phyloP scores from a whole-genome alignment of 2,888 invertebrate species.

The Antheraea yamamai region DNA sequence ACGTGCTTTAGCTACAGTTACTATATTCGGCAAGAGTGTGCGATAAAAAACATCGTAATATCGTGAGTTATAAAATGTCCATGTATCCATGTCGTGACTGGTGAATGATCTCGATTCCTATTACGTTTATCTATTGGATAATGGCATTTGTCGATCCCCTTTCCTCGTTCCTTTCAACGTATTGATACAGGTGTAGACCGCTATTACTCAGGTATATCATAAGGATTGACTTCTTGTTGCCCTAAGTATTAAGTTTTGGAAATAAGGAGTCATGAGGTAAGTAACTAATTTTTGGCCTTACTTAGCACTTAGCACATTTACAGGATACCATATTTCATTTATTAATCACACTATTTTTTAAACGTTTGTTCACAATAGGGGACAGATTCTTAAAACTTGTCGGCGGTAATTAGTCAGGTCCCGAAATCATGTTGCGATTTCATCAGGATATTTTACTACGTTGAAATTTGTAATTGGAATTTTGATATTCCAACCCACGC shows the following conservation, averaged over 20 bases:
- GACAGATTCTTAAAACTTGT: too few relatives aligned
- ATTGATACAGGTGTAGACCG: slow-evolving; percentile 16
- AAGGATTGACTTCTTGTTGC: not conserved
- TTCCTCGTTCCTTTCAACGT: slow-evolving; percentile 13
- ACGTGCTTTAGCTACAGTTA: too few relatives aligned
- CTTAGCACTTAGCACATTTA: not conserved
- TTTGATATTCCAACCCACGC: too few relatives aligned
- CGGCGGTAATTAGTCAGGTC: too few relatives aligned
- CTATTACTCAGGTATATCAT: slow-evolving; percentile 2
- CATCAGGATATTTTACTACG: too few relatives aligned
- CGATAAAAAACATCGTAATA: not conserved
- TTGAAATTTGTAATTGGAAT: too few relatives aligned
- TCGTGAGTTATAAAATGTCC: slow-evolving; percentile 16
- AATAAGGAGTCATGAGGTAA: not conserved
- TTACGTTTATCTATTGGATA: slow-evolving; percentile 25
- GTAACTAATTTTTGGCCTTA: not conserved
- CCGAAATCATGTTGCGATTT: too few relatives aligned
- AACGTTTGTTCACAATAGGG: too few relatives aligned
- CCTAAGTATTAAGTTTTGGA: not conserved
- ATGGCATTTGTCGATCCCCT: slow-evolving; percentile 21
- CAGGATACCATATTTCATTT: not conserved
- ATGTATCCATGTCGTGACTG: slow-evolving; percentile 19
- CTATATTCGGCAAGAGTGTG: not conserved
- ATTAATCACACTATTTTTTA: too few relatives aligned
- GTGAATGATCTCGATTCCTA: slow-evolving; percentile 24